Percentiles rank a stretch among this genome's conserved stretches.
These are phyloP conservation scores for Poeciliopsis gracilis DNA, from an alignment of 2,797 vertebrate species.

Conservation along the genomic window DNA sequence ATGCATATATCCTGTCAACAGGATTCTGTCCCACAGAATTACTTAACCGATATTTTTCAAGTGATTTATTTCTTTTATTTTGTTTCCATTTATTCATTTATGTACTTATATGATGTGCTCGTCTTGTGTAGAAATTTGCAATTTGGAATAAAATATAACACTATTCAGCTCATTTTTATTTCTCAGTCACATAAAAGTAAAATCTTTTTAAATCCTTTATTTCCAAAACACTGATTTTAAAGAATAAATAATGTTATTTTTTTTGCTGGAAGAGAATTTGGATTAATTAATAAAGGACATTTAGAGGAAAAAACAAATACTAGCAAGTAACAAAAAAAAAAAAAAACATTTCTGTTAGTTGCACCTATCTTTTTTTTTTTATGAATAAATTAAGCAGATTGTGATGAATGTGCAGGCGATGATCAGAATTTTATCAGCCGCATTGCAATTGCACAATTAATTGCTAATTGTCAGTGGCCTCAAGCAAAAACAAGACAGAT, in stretches of 20 bases:
- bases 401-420: not conserved
- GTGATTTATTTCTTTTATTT: not conserved
- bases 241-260: not conserved
- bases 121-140: not conserved
- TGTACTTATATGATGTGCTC: not conserved
- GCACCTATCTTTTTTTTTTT: not conserved
- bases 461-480: not conserved
- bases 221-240: not conserved
- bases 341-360: not conserved
- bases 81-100: not conserved
- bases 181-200: not conserved
- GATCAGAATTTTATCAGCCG: not conserved
- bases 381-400: conserved; percentile 6
- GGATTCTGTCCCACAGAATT: not conserved
- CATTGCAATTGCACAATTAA: conserved; percentile 2
- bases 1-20: not conserved
- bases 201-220: not conserved
- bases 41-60: not conserved
- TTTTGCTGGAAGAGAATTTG: not conserved
- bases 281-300: not conserved
- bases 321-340: not conserved
- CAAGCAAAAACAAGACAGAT: not conserved
- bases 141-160: not conserved
- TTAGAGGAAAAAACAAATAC: not conserved
- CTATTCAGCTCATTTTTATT: not conserved